Evolutionary conservation across 2,888 invertebrate genomes (phyloP).

Genomic region (Agrilus mali): DNA sequence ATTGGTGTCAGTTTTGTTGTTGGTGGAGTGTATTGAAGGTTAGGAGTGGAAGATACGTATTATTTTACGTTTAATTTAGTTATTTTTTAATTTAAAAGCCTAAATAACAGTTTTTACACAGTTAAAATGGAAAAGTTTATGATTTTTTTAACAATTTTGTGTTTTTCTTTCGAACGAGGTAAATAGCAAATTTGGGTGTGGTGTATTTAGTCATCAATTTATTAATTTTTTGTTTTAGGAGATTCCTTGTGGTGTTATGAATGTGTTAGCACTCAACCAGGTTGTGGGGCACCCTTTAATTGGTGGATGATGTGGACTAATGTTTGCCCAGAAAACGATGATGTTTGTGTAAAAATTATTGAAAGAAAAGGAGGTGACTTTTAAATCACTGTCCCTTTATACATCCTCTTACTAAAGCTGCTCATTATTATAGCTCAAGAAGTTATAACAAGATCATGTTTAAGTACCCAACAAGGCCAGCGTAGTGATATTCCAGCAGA

Average conservation of each 20-base stretch:
- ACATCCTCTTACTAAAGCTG: background rate
- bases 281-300: slow-evolving; percentile 73
- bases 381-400: background rate
- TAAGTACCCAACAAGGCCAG: slow-evolving; percentile 64
- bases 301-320: slow-evolving; percentile 69
- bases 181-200: no score
- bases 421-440: slow-evolving; percentile 48
- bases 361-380: slow-evolving; percentile 70
- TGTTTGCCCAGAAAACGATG: slow-evolving; percentile 69
- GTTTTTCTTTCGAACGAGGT: no score
- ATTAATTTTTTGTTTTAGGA: slow-evolving; percentile 30
- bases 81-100: no score
- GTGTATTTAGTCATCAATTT: background rate
- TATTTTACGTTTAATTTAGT: no score
- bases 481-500: slow-evolving; percentile 84
- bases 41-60: no score
- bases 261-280: slow-evolving; percentile 80
- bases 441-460: slow-evolving; percentile 72
- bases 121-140: no score
- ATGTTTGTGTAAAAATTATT: slow-evolving; percentile 80
- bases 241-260: slow-evolving; percentile 73
- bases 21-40: no score
- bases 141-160: no score
- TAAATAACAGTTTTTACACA: no score
- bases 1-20: no score